Evolutionary conservation across 2,797 vertebrate species (phyloP), one percentile per base, ranked within the genome.

Genomic region (Cottoperca gobio): DNA sequence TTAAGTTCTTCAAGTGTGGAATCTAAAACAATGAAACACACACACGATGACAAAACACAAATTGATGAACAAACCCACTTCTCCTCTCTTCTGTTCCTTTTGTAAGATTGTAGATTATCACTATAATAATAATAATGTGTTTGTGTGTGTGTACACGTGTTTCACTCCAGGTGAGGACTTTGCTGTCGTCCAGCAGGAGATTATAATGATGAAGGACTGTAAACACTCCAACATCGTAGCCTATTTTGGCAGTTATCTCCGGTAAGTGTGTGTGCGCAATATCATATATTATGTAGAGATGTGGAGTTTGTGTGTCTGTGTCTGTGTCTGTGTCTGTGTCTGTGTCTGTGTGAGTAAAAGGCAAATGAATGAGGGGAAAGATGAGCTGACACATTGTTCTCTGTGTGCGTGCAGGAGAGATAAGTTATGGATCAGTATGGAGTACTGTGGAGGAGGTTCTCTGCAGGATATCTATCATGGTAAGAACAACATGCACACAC

Each of bases 191-290:
- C 98, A 99, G 95, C 98, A 99, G 93, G 98, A 99, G 95, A 99
- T 99, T 88, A 96, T 99, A 86, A 99, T 99, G 98, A 99, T 99
- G 98, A 99, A 99, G 93, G 98, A 99, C 92, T 99, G 98, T 94
- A 99, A 98, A 94, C 98, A 99, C 94, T 96, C 97, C 77, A 99
- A 99, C 93, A 99, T 99, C 5, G 98, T 99, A 78, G 98, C 98
- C 89, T 99, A 99, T 90, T 99, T 99, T 92, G 98, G 98, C 92
- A 99, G 98, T 95, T 99, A 99, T 95, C 97, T 99, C 91, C 97
- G 98, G 98, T 99, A 95, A 88, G 84, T 63, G 17, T 21, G 42
- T 2, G 4, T 45, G n/a, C 61, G 3, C 52, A 24, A 17, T 28
- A 52, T 52, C 52, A 23, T 48, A 48, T 12, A n/a, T n/a, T n/a